These are phyloP conservation scores for Gallinago solitaria DNA, from an alignment of 2,797 vertebrate genomes.

Conservation along the genomic window DNA sequence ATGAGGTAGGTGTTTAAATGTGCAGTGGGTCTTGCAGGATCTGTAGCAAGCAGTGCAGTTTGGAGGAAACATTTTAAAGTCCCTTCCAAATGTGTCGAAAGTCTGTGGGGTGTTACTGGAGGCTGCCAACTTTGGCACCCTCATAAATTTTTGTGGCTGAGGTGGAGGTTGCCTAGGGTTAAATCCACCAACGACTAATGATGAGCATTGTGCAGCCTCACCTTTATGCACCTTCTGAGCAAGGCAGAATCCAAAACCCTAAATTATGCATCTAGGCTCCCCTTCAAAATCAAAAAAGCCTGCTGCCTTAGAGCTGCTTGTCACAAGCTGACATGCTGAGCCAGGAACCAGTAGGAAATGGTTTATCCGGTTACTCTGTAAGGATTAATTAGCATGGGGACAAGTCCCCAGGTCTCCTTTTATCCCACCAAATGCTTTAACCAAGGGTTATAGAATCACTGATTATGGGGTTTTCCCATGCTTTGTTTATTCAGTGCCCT, in stretches of 20 bases:
- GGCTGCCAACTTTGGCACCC: neutral
- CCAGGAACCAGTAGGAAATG: neutral
- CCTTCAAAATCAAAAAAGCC: constrained; percentile 7
- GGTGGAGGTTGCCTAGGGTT: neutral
- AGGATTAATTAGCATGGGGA: neutral
- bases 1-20: neutral
- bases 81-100: neutral
- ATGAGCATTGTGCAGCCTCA: neutral
- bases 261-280: constrained; percentile 17
- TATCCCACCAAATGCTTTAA: neutral
- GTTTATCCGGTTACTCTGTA: neutral
- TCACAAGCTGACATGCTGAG: constrained; percentile 4
- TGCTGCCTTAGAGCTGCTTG: neutral
- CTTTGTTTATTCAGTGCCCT: neutral
- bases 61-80: neutral
- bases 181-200: neutral
- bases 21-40: neutral
- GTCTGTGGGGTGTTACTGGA: neutral
- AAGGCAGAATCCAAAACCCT: neutral
- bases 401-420: neutral
- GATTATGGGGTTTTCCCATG: neutral
- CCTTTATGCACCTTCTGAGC: neutral
- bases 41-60: neutral
- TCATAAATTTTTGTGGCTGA: neutral
- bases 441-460: neutral